Evolutionary conservation across 2,113 vertebrate genomes (phyloP).

Genomic region (Dipodomys ordii): DNA sequence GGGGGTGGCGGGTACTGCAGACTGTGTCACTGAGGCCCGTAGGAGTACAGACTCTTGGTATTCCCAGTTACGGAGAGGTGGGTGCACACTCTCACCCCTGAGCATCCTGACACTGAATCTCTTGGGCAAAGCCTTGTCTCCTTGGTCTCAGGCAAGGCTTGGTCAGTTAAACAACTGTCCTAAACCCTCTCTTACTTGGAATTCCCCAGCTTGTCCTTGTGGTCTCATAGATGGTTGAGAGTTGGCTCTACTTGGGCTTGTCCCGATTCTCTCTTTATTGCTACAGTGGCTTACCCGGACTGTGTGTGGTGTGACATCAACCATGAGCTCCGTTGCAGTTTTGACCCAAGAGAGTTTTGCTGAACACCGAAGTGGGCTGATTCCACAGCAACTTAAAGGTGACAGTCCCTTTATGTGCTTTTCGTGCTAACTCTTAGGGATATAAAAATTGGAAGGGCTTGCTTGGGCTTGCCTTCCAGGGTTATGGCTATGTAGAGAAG

Average conservation of each 20-base stretch:
- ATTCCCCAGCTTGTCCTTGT: neutral
- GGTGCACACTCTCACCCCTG: neutral
- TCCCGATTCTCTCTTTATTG: neutral
- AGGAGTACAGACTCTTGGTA: neutral
- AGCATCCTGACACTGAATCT: neutral
- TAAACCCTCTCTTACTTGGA: neutral
- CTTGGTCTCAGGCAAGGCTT: neutral
- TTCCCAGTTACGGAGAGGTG: too few relatives aligned
- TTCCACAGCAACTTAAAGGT: constrained; percentile 95
- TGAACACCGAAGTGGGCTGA: constrained; percentile 97
- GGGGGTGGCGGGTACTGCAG: neutral
- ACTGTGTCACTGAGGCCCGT: neutral
- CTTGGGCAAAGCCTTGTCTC: neutral
- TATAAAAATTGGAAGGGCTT: too few relatives aligned
- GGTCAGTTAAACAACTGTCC: neutral
- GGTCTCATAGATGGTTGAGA: too few relatives aligned
- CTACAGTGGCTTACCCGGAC: constrained; percentile 96
- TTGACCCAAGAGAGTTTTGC: constrained; percentile 99
- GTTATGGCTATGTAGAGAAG: neutral
- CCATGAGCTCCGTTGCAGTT: constrained; percentile 99
- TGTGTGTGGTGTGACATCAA: constrained; percentile 95
- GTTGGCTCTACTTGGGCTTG: neutral
- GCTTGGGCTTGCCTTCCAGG: neutral
- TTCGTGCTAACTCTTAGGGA: neutral
- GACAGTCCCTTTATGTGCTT: constrained; percentile 54